These are phyloP conservation scores for Drosophila atripex DNA, from an alignment of 2,888 invertebrate species.

Conservation along the genomic window DNA sequence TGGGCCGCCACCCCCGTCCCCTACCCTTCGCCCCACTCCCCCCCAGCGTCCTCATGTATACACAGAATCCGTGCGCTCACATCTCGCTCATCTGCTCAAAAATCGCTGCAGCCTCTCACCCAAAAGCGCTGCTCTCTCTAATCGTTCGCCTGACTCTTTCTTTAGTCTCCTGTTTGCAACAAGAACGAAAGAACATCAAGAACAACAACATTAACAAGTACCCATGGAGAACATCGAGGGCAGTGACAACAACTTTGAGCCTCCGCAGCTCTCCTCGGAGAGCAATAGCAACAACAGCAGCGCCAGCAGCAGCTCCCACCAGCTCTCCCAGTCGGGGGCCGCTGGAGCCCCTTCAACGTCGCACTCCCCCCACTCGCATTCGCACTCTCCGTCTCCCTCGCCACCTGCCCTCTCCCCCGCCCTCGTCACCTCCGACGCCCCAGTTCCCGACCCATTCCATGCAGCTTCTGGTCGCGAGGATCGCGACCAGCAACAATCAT, in stretches of 20 bases:
- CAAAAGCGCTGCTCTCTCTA: constrained; percentile 27
- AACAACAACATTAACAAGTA: background rate
- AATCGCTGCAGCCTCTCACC: constrained; percentile 10
- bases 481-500: constrained; percentile 29
- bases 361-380: constrained; percentile 28
- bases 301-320: constrained; percentile 42
- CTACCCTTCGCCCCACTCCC: background rate
- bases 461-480: constrained; percentile 49
- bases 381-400: constrained; percentile 16
- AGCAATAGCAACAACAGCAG: constrained; percentile 58
- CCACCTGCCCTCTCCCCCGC: background rate
- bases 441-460: constrained; percentile 25
- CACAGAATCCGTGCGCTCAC: constrained; percentile 36
- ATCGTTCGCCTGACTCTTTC: constrained; percentile 31
- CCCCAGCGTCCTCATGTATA: constrained; percentile 23
- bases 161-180: constrained; percentile 21
- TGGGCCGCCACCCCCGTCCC: background rate
- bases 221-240: constrained; percentile 33
- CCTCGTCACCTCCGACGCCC: background rate
- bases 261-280: constrained; percentile 69
- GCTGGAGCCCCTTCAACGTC: constrained; percentile 31
- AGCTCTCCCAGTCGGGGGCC: constrained; percentile 40
- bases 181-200: constrained; percentile 5
- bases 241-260: constrained; percentile 44
- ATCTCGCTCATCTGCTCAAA: constrained; percentile 15